Conservation (phyloP, 2,113 vertebrate genomes). For the Dipodomys stephensi region DNA sequence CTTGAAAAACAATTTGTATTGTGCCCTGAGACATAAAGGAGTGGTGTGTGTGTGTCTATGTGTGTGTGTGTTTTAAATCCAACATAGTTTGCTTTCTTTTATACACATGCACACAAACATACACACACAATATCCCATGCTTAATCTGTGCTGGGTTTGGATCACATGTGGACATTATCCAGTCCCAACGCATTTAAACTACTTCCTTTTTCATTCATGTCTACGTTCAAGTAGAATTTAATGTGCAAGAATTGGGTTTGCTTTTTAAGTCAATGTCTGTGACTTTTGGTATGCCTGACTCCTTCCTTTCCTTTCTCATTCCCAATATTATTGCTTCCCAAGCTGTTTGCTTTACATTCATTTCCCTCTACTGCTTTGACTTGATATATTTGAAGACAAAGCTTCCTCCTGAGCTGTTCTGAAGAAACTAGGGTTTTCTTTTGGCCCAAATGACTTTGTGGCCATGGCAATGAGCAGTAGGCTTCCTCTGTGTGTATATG, state of each 20-base stretch:
- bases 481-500: neutral
- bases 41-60: neutral
- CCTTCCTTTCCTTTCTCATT: neutral
- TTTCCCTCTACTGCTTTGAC: neutral
- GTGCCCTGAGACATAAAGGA: neutral
- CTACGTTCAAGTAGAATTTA: neutral
- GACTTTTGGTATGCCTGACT: neutral
- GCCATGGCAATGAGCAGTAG: neutral
- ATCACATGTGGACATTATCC: neutral
- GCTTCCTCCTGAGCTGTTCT: neutral
- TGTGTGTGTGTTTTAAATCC: no score
- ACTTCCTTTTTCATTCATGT: neutral
- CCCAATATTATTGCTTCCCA: neutral
- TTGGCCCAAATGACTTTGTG: slow-evolving; percentile 16
- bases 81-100: no score
- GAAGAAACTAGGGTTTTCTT: neutral
- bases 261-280: neutral
- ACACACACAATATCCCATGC: neutral
- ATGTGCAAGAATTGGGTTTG: slow-evolving; percentile 1
- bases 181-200: neutral
- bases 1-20: slow-evolving; percentile 24
- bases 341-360: neutral
- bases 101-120: no score
- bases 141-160: neutral
- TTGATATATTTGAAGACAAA: slow-evolving; percentile 7